Percentiles rank a stretch among this genome's conserved stretches.
phyloP scores from a whole-genome alignment of 1,140 invertebrate genomes.

The Cheumatopsyche charites region DNA sequence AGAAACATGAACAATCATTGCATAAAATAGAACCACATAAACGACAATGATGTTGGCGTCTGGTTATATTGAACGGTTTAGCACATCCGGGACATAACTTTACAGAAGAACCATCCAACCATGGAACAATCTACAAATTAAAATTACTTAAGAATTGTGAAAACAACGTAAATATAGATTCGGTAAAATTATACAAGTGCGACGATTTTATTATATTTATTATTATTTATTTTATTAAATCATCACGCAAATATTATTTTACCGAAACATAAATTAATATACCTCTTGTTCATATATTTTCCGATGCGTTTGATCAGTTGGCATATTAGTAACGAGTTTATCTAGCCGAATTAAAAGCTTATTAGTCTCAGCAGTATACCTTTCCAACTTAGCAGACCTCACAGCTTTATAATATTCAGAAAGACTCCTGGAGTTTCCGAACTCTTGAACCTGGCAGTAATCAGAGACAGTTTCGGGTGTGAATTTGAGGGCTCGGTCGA shows the following conservation, averaged over 20 bases:
- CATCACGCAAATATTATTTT: neutral
- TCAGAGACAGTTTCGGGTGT: slow-evolving; percentile 42
- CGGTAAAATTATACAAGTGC: too few relatives aligned
- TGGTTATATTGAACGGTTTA: slow-evolving; percentile 82
- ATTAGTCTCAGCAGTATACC: slow-evolving; percentile 93
- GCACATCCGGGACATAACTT: slow-evolving; percentile 91
- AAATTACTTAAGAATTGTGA: too few relatives aligned
- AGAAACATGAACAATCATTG: slow-evolving; percentile 88
- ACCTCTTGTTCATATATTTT: slow-evolving; percentile 78
- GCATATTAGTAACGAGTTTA: slow-evolving; percentile 85
- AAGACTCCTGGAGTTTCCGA: slow-evolving; percentile 71
- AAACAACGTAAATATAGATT: too few relatives aligned
- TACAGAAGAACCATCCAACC: slow-evolving; percentile 91
- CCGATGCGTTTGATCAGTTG: slow-evolving; percentile 78
- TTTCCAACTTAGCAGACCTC: slow-evolving; percentile 70
- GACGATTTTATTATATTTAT: too few relatives aligned
- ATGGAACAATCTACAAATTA: slow-evolving; percentile 77
- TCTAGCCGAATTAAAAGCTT: slow-evolving; percentile 93
- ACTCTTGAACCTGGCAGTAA: slow-evolving; percentile 67
- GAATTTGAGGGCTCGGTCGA: slow-evolving; percentile 60
- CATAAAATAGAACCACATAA: slow-evolving; percentile 96
- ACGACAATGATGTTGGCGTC: slow-evolving; percentile 94
- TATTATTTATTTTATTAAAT: neutral
- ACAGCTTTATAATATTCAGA: slow-evolving; percentile 81
- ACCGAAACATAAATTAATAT: slow-evolving; percentile 42